phyloP scores from a whole-genome alignment of 2,888 invertebrate species.

The Drosophila lacicola region DNA sequence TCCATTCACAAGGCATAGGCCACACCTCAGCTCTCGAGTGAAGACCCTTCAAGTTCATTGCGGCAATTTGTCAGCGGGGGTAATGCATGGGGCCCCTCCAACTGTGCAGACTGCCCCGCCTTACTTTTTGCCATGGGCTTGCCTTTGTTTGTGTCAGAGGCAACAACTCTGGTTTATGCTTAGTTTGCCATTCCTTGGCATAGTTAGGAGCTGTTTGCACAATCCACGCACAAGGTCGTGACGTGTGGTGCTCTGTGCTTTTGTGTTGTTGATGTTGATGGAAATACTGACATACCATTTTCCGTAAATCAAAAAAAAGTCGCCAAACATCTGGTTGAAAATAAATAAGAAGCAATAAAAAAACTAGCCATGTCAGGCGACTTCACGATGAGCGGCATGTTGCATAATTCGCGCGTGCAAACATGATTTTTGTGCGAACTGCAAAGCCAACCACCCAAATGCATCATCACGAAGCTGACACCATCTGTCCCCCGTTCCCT shows the following conservation, averaged over 20 bases:
- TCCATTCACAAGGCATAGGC: not conserved
- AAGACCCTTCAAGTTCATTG: constrained; percentile 43
- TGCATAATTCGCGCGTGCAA: constrained; percentile 75
- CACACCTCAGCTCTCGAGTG: not conserved
- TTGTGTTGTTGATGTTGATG: constrained; percentile 3
- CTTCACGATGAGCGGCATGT: constrained; percentile 48
- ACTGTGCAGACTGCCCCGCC: constrained; percentile 3
- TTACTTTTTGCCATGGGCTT: constrained; percentile 1
- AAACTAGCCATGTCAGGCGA: constrained; percentile 52
- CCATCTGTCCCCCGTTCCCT: constrained; percentile 3
- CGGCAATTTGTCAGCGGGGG: constrained; percentile 5
- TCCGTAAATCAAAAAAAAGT: constrained; percentile 46
- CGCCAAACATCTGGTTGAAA: constrained; percentile 31
- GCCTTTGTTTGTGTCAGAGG: not conserved
- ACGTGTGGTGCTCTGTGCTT: not conserved
- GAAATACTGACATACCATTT: constrained; percentile 24
- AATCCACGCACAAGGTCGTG: constrained; percentile 55
- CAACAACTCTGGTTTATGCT: not conserved
- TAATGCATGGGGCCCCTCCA: not conserved
- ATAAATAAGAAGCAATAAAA: constrained; percentile 8
- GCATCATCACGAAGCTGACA: constrained; percentile 46
- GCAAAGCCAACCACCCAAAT: constrained; percentile 39
- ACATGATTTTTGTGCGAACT: constrained; percentile 59
- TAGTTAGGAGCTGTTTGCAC: constrained; percentile 49
- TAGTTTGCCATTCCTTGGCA: constrained; percentile 49